Evolutionary conservation across 1,140 invertebrate species (phyloP).

Genomic region (Formica selysi): DNA sequence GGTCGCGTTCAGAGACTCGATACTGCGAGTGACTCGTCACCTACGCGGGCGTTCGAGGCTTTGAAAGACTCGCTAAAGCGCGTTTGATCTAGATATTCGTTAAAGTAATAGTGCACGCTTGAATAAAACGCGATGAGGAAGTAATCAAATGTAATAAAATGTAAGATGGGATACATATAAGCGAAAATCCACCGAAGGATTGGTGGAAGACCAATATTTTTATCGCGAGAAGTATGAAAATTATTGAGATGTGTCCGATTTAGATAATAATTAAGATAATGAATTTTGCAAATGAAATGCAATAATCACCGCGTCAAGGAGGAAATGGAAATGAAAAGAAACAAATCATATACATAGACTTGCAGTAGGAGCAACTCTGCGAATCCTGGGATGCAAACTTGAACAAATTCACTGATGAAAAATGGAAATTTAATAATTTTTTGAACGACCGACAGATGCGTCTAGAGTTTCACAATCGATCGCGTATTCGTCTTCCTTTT

Average conservation of each 20-base stretch:
- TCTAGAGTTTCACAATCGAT: neutral
- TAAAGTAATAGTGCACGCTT: neutral
- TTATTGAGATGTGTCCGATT: neutral
- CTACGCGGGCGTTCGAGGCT: neutral
- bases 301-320: neutral
- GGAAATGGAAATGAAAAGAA: neutral
- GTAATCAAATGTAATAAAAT: neutral
- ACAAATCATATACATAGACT: neutral
- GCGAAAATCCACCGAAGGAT: neutral
- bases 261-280: constrained; percentile 10
- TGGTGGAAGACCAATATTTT: no score
- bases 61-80: neutral
- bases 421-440: neutral
- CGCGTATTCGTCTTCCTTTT: neutral
- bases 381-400: neutral
- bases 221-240: neutral
- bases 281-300: neutral
- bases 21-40: constrained; percentile 54
- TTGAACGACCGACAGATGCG: neutral
- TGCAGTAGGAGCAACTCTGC: neutral
- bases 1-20: constrained; percentile 48
- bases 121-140: neutral
- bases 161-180: neutral
- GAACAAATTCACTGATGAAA: neutral
- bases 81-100: constrained; percentile 10